These are phyloP conservation scores for Ennomos quercinarius DNA, from an alignment of 2,888 invertebrate genomes.

Conservation along the genomic window DNA sequence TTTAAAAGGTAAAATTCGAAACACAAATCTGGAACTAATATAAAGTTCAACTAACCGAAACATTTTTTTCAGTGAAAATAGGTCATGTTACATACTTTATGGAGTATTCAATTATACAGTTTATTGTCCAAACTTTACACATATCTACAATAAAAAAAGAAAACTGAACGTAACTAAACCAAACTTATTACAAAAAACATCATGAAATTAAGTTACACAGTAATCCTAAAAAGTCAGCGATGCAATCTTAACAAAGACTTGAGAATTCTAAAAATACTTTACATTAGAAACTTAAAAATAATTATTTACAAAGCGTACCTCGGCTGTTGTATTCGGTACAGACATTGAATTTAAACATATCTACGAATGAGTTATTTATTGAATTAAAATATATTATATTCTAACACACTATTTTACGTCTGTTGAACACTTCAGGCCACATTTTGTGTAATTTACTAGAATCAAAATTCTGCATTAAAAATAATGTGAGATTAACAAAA, in stretches of 20 bases:
- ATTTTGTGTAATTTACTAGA: conserved; percentile 43
- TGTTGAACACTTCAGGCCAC: conserved; percentile 77
- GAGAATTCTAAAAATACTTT: conserved; percentile 66
- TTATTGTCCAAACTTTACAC: conserved; percentile 81
- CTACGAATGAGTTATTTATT: conserved; percentile 31
- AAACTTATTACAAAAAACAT: conserved; percentile 34
- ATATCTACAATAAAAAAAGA: conserved; percentile 71
- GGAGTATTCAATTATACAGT: conserved; percentile 67
- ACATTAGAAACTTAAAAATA: conserved; percentile 78
- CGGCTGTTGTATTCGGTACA: conserved; percentile 56
- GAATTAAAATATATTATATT: conserved; percentile 40
- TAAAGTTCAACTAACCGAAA: too few species aligned
- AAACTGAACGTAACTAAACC: conserved; percentile 55
- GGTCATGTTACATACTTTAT: conserved; percentile 37
- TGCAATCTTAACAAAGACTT: conserved; percentile 48
- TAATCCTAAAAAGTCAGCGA: conserved; percentile 28
- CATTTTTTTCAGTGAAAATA: conserved; percentile 34
- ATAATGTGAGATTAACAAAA: conserved; percentile 11
- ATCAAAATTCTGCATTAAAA: conserved; percentile 16
- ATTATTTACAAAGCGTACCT: conserved; percentile 81
- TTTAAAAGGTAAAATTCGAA: too few species aligned
- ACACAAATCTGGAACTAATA: too few species aligned
- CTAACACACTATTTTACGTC: conserved; percentile 45
- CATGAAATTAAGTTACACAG: conserved; percentile 43
- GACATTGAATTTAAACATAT: conserved; percentile 35